Percentiles rank a stretch among this genome's conserved stretches.
These are phyloP conservation scores for Stichodactyla helianthus DNA, from an alignment of 64 coral and sea anemone genomes.

Conservation along the genomic window DNA sequence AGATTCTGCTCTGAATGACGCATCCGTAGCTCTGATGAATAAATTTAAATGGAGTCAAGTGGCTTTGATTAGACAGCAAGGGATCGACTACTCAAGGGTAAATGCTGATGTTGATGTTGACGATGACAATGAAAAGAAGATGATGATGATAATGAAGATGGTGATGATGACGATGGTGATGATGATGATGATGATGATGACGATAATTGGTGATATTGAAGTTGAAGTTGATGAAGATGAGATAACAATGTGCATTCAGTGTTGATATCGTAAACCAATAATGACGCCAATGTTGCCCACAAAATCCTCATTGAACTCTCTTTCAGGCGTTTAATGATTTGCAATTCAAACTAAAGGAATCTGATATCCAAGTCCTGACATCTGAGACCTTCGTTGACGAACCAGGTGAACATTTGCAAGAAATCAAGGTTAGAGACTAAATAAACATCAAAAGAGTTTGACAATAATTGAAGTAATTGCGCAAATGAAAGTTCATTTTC, in stretches of 20 bases:
- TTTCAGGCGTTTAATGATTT: slow-evolving; percentile 44
- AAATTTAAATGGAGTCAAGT: slow-evolving; percentile 65
- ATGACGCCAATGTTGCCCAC: too few relatives aligned
- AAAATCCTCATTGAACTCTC: neutral
- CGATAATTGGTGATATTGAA: neutral
- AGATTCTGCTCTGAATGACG: slow-evolving; percentile 42
- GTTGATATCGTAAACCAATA: neutral
- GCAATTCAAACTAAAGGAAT: slow-evolving; percentile 25
- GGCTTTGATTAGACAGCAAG: slow-evolving; percentile 60
- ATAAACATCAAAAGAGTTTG: too few relatives aligned
- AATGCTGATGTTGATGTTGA: neutral
- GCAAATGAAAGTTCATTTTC: too few relatives aligned
- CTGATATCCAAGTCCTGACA: slow-evolving; percentile 40
- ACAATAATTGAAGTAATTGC: too few relatives aligned
- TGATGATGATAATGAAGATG: neutral
- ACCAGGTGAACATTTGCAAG: slow-evolving; percentile 29
- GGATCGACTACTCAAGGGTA: slow-evolving; percentile 48
- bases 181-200: neutral
- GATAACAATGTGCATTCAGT: too few relatives aligned
- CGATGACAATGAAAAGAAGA: neutral
- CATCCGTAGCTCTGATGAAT: slow-evolving; percentile 46
- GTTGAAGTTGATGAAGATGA: neutral
- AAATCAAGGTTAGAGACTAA: slow-evolving; percentile 37
- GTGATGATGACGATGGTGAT: neutral
- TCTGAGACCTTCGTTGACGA: slow-evolving; percentile 60